Conservation (phyloP, 1,140 invertebrate species). For the Melanaphis sacchari region DNA sequence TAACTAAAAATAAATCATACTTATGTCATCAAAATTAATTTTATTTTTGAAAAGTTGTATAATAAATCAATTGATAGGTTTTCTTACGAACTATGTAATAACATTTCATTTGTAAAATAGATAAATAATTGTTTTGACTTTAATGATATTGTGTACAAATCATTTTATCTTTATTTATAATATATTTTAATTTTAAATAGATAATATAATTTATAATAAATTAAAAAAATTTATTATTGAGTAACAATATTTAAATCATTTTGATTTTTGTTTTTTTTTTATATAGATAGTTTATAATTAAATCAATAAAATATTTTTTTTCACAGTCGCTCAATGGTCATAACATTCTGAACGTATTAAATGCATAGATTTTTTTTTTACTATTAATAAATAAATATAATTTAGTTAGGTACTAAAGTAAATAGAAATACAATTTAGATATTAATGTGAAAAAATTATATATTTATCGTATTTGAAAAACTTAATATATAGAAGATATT, state of each 20-base stretch:
- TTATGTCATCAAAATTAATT: background rate
- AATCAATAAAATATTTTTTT: background rate
- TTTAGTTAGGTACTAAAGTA: too few relatives aligned
- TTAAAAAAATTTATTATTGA: background rate
- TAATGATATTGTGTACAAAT: background rate
- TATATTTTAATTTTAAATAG: background rate
- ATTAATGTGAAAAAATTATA: too few relatives aligned
- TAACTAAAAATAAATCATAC: background rate
- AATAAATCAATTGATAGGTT: background rate
- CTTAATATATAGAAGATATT: too few relatives aligned
- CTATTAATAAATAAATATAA: too few relatives aligned
- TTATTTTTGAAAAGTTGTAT: background rate
- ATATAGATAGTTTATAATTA: background rate
- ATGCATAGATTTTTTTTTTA: background rate
- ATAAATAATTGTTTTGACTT: background rate
- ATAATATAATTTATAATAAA: background rate
- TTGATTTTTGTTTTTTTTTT: background rate
- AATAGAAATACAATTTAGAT: too few relatives aligned
- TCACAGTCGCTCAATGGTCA: background rate
- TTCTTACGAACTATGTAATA: background rate
- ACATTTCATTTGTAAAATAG: background rate
- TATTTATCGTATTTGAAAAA: too few relatives aligned
- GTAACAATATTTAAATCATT: background rate
- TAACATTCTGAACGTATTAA: background rate
- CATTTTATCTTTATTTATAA: background rate